These are phyloP conservation scores for Pheosia gnoma DNA, from an alignment of 2,888 invertebrate genomes.

Conservation along the genomic window DNA sequence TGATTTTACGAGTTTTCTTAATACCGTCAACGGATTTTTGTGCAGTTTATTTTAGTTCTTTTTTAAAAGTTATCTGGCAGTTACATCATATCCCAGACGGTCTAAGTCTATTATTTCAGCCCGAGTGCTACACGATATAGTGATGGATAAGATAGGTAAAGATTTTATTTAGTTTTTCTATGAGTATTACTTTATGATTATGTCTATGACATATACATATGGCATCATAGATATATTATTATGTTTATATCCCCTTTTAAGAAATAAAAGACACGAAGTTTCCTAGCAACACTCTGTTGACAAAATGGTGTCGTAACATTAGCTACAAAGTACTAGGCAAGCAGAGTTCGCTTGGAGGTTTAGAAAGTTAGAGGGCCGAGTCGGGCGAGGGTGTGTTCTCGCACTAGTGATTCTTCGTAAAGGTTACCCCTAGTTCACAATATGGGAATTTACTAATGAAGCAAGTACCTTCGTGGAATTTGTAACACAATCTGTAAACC, in stretches of 20 bases:
- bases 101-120: slow-evolving; percentile 33
- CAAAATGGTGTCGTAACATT: slow-evolving; percentile 64
- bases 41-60: slow-evolving; percentile 36
- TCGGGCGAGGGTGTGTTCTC: background rate
- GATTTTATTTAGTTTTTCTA: background rate
- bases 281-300: slow-evolving; percentile 14
- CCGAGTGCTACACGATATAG: background rate
- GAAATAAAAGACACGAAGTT: background rate
- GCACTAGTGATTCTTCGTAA: background rate
- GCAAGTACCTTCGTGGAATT: too few relatives aligned
- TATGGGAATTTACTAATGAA: too few relatives aligned
- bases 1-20: slow-evolving; percentile 34
- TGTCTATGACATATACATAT: too few relatives aligned
- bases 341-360: slow-evolving; percentile 41
- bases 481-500: too few relatives aligned
- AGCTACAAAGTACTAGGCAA: slow-evolving; percentile 57
- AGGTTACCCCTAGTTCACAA: too few relatives aligned
- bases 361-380: background rate
- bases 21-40: slow-evolving; percentile 24
- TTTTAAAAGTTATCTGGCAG: slow-evolving; percentile 23
- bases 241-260: background rate
- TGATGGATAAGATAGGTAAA: slow-evolving; percentile 5
- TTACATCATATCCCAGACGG: slow-evolving; percentile 32
- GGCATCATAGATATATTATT: too few relatives aligned
- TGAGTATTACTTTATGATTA: too few relatives aligned